Percentiles rank a stretch among this genome's conserved stretches.
phyloP scores from a whole-genome alignment of 2,797 vertebrate species.

The Labroides dimidiatus region DNA sequence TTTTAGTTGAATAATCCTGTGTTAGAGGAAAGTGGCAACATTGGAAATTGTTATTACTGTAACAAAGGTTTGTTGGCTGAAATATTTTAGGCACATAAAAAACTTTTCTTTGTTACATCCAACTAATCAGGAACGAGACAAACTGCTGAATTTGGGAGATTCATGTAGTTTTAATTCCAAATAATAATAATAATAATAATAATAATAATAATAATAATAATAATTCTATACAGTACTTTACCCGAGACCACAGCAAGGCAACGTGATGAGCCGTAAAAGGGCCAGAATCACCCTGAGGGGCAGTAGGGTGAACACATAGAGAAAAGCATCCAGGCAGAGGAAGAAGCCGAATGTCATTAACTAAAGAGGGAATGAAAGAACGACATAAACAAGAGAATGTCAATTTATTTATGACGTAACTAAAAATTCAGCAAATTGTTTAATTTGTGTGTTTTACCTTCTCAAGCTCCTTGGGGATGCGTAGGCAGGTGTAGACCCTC shows the following conservation, averaged over 20 bases:
- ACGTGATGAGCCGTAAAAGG: conserved; percentile 89
- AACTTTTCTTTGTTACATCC: too few species aligned
- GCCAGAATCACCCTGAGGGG: conserved; percentile 95
- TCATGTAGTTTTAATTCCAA: neutral
- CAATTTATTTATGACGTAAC: neutral
- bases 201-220: neutral
- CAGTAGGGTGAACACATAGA: conserved; percentile 97
- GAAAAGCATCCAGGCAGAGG: conserved; percentile 97
- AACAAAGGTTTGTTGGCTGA: too few species aligned
- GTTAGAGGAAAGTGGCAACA: too few species aligned
- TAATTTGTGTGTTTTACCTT: conserved; percentile 84
- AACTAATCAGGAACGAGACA: too few species aligned
- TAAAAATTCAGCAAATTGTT: neutral
- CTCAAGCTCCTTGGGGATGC: conserved; percentile 98
- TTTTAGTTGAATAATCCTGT: too few species aligned
- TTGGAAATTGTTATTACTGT: too few species aligned
- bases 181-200: neutral
- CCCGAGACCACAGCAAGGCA: conserved; percentile 96
- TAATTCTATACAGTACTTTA: conserved; percentile 64
- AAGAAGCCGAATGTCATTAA: conserved; percentile 98
- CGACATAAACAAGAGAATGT: neutral
- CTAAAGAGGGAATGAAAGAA: conserved; percentile 71
- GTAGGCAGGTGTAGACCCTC: conserved; percentile 95
- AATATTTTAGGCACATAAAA: too few species aligned
- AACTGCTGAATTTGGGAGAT: neutral